phyloP scores from a whole-genome alignment of 2,797 vertebrate species.

The Orientallactaga sibirica region DNA sequence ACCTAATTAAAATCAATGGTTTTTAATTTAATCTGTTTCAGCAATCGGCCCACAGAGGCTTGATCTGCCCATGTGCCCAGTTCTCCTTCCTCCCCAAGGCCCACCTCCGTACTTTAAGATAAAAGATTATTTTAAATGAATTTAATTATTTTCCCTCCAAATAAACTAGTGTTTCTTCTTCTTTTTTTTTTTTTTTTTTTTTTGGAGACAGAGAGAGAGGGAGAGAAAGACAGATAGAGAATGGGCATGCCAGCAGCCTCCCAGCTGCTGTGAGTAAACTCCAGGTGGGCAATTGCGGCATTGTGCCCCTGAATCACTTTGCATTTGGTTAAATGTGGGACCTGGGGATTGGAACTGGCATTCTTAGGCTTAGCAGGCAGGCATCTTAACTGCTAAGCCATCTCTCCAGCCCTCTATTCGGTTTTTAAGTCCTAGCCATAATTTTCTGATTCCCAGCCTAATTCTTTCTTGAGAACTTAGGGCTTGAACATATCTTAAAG shows the following conservation, averaged over 20 bases:
- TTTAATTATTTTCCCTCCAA: conserved; percentile 55
- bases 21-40: conserved; percentile 47
- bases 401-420: background rate
- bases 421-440: background rate
- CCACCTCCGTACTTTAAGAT: background rate
- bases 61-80: background rate
- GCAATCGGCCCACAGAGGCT: background rate
- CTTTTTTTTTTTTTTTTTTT: too few species aligned
- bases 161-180: conserved; percentile 43
- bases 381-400: too few species aligned
- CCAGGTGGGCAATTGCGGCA: too few species aligned
- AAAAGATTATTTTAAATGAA: conserved; percentile 58
- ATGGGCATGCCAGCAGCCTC: too few species aligned
- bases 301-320: too few species aligned
- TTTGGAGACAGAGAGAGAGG: too few species aligned
- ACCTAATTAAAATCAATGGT: background rate
- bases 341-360: too few species aligned
- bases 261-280: too few species aligned
- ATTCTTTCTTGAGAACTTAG: conserved; percentile 14
- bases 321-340: too few species aligned
- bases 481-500: conserved; percentile 18
- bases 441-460: conserved; percentile 37
- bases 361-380: too few species aligned
- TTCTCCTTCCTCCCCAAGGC: background rate
- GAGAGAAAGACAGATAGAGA: too few species aligned